Base-by-base conservation (phyloP, 2,888 invertebrate species). In the Atethmia centrago region DNA sequence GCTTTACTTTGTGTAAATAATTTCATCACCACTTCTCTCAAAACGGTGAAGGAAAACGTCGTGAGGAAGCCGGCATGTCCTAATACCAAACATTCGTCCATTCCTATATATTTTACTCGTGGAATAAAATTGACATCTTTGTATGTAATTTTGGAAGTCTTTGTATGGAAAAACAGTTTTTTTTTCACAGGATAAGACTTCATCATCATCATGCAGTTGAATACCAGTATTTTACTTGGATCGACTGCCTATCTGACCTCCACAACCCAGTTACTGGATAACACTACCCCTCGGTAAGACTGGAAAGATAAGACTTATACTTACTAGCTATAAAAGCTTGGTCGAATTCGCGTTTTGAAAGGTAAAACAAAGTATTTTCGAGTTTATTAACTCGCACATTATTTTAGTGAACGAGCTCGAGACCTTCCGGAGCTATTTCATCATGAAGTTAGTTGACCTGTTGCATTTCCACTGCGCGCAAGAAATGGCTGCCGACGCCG, bases 371-470 rank as follows among this genome's bases (percentile, higher is more conserved):
- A 31, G 21, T 3, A 4, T 7, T 53, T 28, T 10, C 0, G 0
- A 53, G 21, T 51, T 28, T 16, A n/a, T n/a, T n/a, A 55, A 47
- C 31, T 59, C 61, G 90, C 92, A 92, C 90, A 21, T 14, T 71
- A 51, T 36, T 82, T 19, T 49, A 70, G 87, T 82, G 93, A 79
- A 86, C 70, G 78, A 71, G 77, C 84, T 88, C 80, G 63, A 93
- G 94, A 95, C 95, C 95, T 95, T 95, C 95, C 91, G 93, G 92
- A 88, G 92, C 58, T 85, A 87, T 94, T 94, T 94, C 95, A 90
- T 91, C 94, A 95, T 88, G 79, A 88, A 92, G 94, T 94, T 93
- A 92, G 92, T 93, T 94, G 94, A 94, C 94, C 94, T 92, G 93
- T 93, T 93, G 95, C 94, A 93, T 94, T 94, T 93, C 92, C 91